These are phyloP conservation scores for Gonocerus acuteangulatus DNA, from an alignment of 2,888 invertebrate genomes.

Conservation along the genomic window DNA sequence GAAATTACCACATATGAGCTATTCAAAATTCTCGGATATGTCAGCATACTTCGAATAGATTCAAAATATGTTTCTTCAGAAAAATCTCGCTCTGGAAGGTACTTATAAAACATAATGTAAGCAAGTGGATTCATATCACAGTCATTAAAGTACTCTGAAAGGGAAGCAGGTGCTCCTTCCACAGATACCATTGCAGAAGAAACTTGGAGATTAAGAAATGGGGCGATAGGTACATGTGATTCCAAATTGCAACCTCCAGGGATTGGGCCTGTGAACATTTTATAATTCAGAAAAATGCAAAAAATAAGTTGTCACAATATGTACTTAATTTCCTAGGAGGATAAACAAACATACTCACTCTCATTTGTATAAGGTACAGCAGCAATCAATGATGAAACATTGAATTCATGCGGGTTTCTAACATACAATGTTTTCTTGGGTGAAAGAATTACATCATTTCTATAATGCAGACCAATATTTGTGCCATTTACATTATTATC, in stretches of 20 bases:
- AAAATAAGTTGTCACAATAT: background rate
- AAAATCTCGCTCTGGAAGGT: slow-evolving; percentile 52
- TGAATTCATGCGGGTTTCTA: slow-evolving; percentile 44
- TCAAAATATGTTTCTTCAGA: slow-evolving; percentile 52
- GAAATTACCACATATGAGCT: slow-evolving; percentile 18
- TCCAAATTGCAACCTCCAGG: slow-evolving; percentile 75
- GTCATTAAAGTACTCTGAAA: background rate
- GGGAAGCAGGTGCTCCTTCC: slow-evolving; percentile 40
- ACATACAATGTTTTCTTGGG: slow-evolving; percentile 44
- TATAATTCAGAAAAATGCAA: slow-evolving; percentile 36
- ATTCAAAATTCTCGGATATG: slow-evolving; percentile 37
- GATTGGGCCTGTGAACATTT: slow-evolving; percentile 55
- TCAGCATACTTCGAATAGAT: slow-evolving; percentile 55
- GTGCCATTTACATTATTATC: slow-evolving; percentile 50
- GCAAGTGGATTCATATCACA: slow-evolving; percentile 1
- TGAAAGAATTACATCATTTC: slow-evolving; percentile 35
- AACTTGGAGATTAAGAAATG: slow-evolving; percentile 50
- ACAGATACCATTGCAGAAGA: slow-evolving; percentile 48
- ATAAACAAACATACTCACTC: slow-evolving; percentile 45
- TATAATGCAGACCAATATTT: slow-evolving; percentile 53
- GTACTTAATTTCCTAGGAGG: background rate
- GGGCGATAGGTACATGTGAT: slow-evolving; percentile 51
- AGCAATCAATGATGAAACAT: slow-evolving; percentile 45
- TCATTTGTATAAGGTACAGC: slow-evolving; percentile 48
- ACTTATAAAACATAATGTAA: slow-evolving; percentile 56